Conservation (phyloP, 2,888 invertebrate genomes). For the Lasioglossum vierecki region DNA sequence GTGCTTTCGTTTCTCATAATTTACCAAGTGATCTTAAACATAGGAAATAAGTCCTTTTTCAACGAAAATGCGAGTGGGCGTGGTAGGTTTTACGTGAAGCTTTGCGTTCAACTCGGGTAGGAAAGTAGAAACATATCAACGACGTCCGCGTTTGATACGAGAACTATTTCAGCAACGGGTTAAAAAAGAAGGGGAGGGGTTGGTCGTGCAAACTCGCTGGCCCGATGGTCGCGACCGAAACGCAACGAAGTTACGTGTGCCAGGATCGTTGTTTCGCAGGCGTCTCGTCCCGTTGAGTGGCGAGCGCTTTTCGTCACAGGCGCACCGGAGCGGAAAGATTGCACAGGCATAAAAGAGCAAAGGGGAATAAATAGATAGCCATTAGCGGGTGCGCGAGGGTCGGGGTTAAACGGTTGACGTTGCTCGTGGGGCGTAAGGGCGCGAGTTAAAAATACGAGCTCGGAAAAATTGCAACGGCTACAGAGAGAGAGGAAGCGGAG, state of each 20-base stretch:
- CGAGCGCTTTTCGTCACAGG: background rate
- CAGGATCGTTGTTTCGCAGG: background rate
- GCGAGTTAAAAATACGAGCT: slow-evolving; percentile 43
- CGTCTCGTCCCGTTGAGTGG: background rate
- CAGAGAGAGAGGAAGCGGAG: background rate
- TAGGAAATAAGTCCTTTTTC: background rate
- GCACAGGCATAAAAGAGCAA: background rate
- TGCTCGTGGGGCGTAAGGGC: slow-evolving; percentile 39
- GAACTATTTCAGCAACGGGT: background rate
- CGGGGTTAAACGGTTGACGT: slow-evolving; percentile 34
- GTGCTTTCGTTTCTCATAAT: background rate
- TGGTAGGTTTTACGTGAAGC: background rate
- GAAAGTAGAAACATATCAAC: slow-evolving; percentile 11
- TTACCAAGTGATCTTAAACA: background rate
- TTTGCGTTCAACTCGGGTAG: background rate
- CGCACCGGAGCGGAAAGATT: background rate
- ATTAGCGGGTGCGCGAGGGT: slow-evolving; percentile 17
- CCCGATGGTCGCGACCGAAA: background rate
- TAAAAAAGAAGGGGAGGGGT: background rate
- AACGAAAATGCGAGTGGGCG: background rate
- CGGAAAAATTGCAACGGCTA: background rate
- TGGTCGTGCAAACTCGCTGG: background rate
- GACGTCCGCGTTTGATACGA: background rate
- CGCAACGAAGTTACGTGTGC: background rate
- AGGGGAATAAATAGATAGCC: slow-evolving; percentile 24